These are phyloP conservation scores for Hirudinaria manillensis DNA, from an alignment of 2,888 invertebrate genomes.

Conservation along the genomic window DNA sequence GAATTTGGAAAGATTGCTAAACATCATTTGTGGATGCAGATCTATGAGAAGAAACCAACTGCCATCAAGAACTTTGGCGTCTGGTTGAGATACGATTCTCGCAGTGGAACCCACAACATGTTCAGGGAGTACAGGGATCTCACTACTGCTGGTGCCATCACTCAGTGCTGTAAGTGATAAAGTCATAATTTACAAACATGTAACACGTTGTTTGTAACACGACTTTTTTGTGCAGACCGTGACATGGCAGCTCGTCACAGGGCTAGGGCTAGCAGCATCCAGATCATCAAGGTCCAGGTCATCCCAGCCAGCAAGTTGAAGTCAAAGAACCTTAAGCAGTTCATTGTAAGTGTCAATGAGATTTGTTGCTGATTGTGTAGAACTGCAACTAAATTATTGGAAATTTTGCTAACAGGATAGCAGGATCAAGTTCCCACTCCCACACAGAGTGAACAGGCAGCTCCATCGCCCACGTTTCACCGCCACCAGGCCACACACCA, in stretches of 20 bases:
- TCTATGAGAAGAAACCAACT: constrained; percentile 83
- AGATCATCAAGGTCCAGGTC: constrained; percentile 93
- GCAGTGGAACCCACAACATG: constrained; percentile 99
- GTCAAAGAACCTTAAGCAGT: constrained; percentile 70
- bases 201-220: neutral
- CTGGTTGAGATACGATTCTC: constrained; percentile 96
- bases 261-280: constrained; percentile 91
- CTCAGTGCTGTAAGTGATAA: constrained; percentile 70
- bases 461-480: constrained; percentile 58
- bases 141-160: constrained; percentile 89
- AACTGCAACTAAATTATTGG: neutral
- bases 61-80: constrained; percentile 99
- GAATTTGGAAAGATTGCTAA: neutral
- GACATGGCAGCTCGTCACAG: constrained; percentile 98
- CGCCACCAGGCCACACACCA: constrained; percentile 57
- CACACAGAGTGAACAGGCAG: constrained; percentile 60
- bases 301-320: constrained; percentile 73
- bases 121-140: constrained; percentile 95
- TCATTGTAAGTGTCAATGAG: constrained; percentile 67
- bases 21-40: constrained; percentile 47
- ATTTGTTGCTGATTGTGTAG: too few species aligned
- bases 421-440: constrained; percentile 91
- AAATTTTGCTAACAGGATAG: constrained; percentile 60
- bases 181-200: neutral
- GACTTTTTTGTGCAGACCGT: constrained; percentile 59